Evolutionary conservation across 2,113 vertebrate species (phyloP), one percentile per base, ranked within the genome.

Genomic region (Ardeotis arabs): DNA sequence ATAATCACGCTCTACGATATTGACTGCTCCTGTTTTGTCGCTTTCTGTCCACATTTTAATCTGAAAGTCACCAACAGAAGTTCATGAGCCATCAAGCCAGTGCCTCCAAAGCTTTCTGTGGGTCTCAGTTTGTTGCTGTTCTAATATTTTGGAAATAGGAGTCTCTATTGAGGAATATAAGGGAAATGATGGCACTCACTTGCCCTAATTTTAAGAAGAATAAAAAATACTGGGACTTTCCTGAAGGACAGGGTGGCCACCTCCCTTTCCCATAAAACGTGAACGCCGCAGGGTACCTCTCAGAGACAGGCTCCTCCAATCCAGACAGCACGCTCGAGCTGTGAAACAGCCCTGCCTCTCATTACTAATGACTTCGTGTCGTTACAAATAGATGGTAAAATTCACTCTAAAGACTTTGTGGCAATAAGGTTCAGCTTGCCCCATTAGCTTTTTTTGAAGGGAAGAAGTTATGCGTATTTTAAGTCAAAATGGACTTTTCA

Each of bases 71-170:
- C 37, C 19, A 1, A 15, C 52, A 83, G 31, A 25, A 68, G 33
- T 27, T 47, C 22, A 3, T 4, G 8, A 2, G 0, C 37, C 0
- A 1, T 3, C 41, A 39, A 39, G 49, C 15, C 4, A 4, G 17
- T 9, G 53, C 45, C 59, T 82, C 79, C 70, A 66, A 70, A 82
- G 75, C 45, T 92, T 83, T 55, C 58, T 31, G 0, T 6, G 4
- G n/a, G 33, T 59, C 56, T 22, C 72, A 44, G 27, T 79, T 90
- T 78, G 58, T 39, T 64, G 80, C 67, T 68, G 24, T 7, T 10
- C 5, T 50, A 11, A 47, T 16, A 9, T 62, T 75, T 83, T 79
- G 37, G 24, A 63, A n/a, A 27, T 1, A 27, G 37, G 66, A 85
- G 35, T 55, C 17, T 35, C 9, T 62, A 1, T 1, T 37, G 39